Base-by-base conservation (phyloP, 2,113 vertebrate genomes). In the Xiphias gladius region DNA sequence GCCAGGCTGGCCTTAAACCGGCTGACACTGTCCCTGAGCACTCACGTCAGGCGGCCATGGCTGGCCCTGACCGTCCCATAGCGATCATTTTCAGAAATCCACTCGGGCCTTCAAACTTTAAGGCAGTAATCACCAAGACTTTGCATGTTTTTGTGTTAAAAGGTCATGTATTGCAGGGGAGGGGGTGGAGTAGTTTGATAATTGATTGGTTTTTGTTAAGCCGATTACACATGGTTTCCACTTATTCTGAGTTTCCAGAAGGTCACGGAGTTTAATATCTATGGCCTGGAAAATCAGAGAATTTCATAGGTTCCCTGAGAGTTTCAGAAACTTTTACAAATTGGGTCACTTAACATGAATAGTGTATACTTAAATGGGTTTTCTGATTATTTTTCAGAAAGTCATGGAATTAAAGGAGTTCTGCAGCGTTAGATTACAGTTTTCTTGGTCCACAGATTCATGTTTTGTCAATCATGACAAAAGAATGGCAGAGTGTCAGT, bases 161-260 rank as follows among this genome's bases (percentile, higher is more conserved):
- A 39, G 70, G 61, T 84, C n/a, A 58, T 8, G 8, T 7, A 54
- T 46, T 81, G 22, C 55, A 83, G 37, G 26, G 20, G n/a, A 50
- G 61, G 12, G 43, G 26, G 2, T 10, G n/a, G n/a, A 20, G 11
- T 5, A 39, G 41, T 39, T 35, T 61, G 54, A 24, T 39, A 30
- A 59, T 10, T 81, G 37, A 22, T 37, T 24, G 32, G 0, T 32
- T 58, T n/a, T 43, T 43, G 5, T 11, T n/a, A 77, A 89, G 86
- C 5, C 0, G 76, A 88, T 91, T 88, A 83, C 5, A 24, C 2
- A 16, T 20, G n/a, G 20, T 73, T 76, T 37, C 30, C 8, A 4
- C 2, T 48, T 14, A 32, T 71, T 20, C 13, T 43, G 11, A 35
- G 62, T 32, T 59, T n/a, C 26, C 20, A 13, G 0, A 16, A 7